Evolutionary conservation across 1,140 invertebrate species (phyloP), one percentile per base, ranked within the genome.

Genomic region (Philotrypesis tridentata): DNA sequence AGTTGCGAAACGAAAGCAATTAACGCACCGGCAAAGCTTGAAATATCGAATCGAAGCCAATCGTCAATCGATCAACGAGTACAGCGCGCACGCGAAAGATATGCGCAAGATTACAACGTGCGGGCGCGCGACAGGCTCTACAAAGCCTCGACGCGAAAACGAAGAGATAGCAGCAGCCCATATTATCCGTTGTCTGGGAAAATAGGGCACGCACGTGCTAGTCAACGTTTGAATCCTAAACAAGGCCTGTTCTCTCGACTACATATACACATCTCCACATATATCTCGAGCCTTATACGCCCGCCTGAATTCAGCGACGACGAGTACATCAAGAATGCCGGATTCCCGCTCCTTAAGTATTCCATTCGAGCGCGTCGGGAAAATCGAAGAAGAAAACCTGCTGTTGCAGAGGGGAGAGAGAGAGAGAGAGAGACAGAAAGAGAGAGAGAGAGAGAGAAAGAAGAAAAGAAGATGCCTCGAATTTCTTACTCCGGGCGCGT

Each of bases 151-250:
- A n/a, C n/a, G n/a, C n/a, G n/a, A n/a, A n/a, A n/a, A n/a, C n/a
- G n/a, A n/a, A n/a, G n/a, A n/a, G n/a, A n/a, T n/a, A n/a, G n/a
- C n/a, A n/a, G n/a, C n/a, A n/a, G n/a, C n/a, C n/a, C n/a, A n/a
- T n/a, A n/a, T 4, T n/a, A 55, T 5, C 48, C 17, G 21, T 21
- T 17, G 48, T 6, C 17, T 43, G 21, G 4, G 21, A 55, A 55
- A 55, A 14, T 55, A n/a, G n/a, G 48, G 48, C 48, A 6, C 48
- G 48, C 7, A 37, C 33, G 33, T 5, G 33, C 33, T 37, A 37
- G 33, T 77, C n/a, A 14, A 48, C 60, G 31, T 40, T 23, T 77
- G 81, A 73, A 82, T 82, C 21, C 55, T 43, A 82, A 78, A 77
- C 55, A 72, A 82, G 61, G 31, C 11, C 27, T 8, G n/a, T n/a